Evolutionary conservation across 2,113 vertebrate species (phyloP), one percentile per base, ranked within the genome.

Genomic region (Vidua macroura): DNA sequence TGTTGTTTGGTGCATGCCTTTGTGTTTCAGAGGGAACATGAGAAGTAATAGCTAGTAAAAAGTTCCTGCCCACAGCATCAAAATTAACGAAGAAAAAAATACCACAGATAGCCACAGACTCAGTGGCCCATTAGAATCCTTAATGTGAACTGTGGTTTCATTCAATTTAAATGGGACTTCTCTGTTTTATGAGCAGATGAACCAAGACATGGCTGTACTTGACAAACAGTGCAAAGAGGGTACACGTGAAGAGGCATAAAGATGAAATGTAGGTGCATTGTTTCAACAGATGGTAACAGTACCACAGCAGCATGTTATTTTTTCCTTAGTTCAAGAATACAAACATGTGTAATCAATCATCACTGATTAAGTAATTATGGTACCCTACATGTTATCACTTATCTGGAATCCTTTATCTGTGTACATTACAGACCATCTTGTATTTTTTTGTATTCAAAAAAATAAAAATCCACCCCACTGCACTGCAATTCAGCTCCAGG

Each of bases 251-350:
- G 96, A 97, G 92, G 97, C 91, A 92, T 23, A 92, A 96, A 97
- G 96, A 98, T 91, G 91, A 95, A 97, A 97, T 83, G 95, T 92
- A 95, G 94, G 92, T 24, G 86, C 82, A 64, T 97, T 94, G 85
- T 96, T 97, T 97, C 97, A 97, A 96, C 98, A 98, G 98, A 98
- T 98, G 98, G 98, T 95, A 96, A 97, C 95, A 96, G 95, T 79
- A 78, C 91, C 92, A 84, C 39, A 92, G 95, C 96, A 96, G 97
- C 90, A 82, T 97, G 97, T 96, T 97, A 94, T 95, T 97, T 97
- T 96, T 97, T 93, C 95, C 96, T 95, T 96, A 96, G 96, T 97
- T 97, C 97, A 98, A 96, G 97, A 98, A 97, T 70, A 94, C 94
- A 96, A 98, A 98, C 96, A 95, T 63, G 90, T 92, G 73, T 95